A percentile compares a stretch with the other conserved stretches of the same genome.
Conservation (phyloP, 2,113 vertebrate genomes). For the Ciconia boyciana region DNA sequence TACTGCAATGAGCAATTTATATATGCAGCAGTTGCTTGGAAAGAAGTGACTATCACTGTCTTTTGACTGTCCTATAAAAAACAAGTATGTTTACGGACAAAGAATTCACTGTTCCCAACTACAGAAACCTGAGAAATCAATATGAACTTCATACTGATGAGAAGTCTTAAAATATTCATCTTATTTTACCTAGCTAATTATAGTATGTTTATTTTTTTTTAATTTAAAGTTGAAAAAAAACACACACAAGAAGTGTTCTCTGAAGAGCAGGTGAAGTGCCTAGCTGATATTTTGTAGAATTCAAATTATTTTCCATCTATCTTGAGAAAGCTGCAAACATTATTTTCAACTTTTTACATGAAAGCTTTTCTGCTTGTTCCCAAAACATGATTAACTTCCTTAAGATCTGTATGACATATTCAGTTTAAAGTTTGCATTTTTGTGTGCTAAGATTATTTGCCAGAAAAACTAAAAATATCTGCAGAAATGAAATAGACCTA, state of each 20-base stretch:
- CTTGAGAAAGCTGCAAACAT: not conserved
- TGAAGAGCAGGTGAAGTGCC: not conserved
- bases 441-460: not conserved
- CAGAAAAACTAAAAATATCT: not conserved
- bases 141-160: not conserved
- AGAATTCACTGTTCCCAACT: not conserved
- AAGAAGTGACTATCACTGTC: not conserved
- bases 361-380: slow-evolving; percentile 15
- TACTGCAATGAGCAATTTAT: not conserved
- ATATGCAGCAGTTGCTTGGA: not conserved
- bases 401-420: slow-evolving; percentile 16
- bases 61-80: not conserved
- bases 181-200: not conserved
- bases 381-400: not conserved
- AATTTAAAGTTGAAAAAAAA: not conserved
- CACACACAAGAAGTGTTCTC: not conserved
- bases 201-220: not conserved
- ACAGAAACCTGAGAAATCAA: not conserved
- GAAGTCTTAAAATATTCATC: not conserved
- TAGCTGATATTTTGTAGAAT: not conserved
- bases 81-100: not conserved
- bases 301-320: not conserved
- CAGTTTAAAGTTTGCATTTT: not conserved
- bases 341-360: not conserved
- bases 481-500: not conserved